phyloP scores from a whole-genome alignment of 1,140 invertebrate species.

The Neotoxoptera formosana region DNA sequence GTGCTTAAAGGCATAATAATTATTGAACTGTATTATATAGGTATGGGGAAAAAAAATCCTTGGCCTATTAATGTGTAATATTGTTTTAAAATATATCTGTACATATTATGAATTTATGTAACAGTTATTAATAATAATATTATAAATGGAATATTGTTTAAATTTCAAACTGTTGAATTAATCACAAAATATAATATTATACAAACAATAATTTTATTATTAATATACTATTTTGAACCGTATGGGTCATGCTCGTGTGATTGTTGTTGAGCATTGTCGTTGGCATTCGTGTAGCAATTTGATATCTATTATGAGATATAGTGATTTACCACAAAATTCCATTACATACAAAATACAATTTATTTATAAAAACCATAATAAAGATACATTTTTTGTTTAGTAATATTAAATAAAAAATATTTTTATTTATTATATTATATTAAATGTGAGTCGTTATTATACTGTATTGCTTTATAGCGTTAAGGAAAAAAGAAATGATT shows the following conservation, averaged over 20 bases:
- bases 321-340: no score
- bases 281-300: not conserved
- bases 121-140: not conserved
- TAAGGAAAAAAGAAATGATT: not conserved
- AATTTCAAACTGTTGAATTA: not conserved
- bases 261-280: not conserved
- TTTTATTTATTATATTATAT: not conserved
- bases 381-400: no score
- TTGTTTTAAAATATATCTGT: not conserved
- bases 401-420: no score
- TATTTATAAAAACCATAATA: no score
- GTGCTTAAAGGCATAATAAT: conserved; percentile 4
- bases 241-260: not conserved
- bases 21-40: not conserved
- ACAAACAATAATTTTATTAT: not conserved
- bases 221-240: not conserved
- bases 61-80: not conserved
- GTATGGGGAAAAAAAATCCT: not conserved
- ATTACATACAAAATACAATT: no score
- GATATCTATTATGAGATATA: not conserved
- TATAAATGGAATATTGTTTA: not conserved
- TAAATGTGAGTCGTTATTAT: not conserved
- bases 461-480: not conserved
- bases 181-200: not conserved
- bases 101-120: no score